These are phyloP conservation scores for Mastomys natalensis DNA, from an alignment of 2,113 vertebrate genomes.

Conservation along the genomic window DNA sequence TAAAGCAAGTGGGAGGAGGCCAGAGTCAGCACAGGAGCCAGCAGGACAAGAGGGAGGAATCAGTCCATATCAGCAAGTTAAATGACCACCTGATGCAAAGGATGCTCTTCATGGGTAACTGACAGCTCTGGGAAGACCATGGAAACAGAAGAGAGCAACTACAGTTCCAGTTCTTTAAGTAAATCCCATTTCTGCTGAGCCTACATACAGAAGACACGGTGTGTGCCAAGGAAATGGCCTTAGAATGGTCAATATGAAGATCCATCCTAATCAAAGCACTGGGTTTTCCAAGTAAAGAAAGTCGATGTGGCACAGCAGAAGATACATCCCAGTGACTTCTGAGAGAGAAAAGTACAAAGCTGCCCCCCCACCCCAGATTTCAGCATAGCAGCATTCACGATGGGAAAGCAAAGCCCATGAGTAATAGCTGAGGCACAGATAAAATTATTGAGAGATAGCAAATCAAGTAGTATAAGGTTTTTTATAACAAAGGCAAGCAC, in stretches of 20 bases:
- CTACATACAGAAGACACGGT: not conserved
- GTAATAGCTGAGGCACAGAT: not conserved
- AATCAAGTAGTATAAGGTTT: not conserved
- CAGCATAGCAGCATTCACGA: not conserved
- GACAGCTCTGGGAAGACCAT: not conserved
- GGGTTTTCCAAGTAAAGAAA: slow-evolving; percentile 25
- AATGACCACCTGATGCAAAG: not conserved
- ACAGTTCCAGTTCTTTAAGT: not conserved
- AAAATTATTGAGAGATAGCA: not conserved
- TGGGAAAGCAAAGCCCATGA: not conserved
- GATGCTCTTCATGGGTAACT: not conserved
- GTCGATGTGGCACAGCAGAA: not conserved
- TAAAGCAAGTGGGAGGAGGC: not conserved
- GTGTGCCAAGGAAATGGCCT: not conserved
- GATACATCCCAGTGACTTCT: not conserved
- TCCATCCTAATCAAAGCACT: slow-evolving; percentile 13
- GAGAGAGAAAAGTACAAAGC: not conserved
- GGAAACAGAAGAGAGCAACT: not conserved
- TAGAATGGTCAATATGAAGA: not conserved
- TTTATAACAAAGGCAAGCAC: not conserved
- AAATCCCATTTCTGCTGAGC: not conserved
- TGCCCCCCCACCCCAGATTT: not conserved
- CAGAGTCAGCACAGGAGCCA: not conserved
- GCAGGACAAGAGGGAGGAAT: not conserved
- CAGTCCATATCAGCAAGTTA: not conserved